Base-by-base conservation (phyloP, 2,888 invertebrate species). In the Eristalinus sepulchralis region DNA sequence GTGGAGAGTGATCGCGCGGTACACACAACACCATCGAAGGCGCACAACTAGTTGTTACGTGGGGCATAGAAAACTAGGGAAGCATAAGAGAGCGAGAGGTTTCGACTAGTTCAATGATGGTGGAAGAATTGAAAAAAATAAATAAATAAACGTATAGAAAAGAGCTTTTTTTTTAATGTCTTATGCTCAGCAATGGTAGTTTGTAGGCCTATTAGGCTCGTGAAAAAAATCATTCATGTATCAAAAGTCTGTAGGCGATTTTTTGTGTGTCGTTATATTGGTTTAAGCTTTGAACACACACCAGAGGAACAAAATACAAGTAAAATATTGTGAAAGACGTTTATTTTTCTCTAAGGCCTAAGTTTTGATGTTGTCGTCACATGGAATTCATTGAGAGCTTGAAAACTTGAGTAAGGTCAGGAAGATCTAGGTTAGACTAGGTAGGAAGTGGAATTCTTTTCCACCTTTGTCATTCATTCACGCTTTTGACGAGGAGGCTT, bases 201-300 rank as follows among this genome's bases (percentile, higher is more conserved):
- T 70, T 53, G 73, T 86, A 86, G 82, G 86, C 86, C 86, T 86
- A 86, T 64, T 71, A 47, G 62, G 64, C 81, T 66, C 62, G 8
- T 63, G 36, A 64, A 59, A 59, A 20, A 11, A 36, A 34, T 68
- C 64, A n/a, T 66, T 77, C 17, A 24, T 57, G 22, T 57, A 53
- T 33, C 33, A 10, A 36, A 72, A 73, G 71, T 68, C 53, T 55
- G 20, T 57, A 63, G 62, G 10, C 24, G 27, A 39, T 27, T 39
- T 34, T 24, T 17, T 24, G 11, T 13, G 60, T 47, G 17, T 47
- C 47, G 8, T 5, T 57, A 20, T 24, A 33, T 24, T 27, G 11
- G 17, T 36, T 27, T 55, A 31, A 73, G 67, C 73, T 73, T 73
- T 73, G 64, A 11, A 36, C 8, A 17, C 47, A n/a, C 17, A 47